Evolutionary conservation across 2,888 invertebrate species (phyloP), one percentile per base, ranked within the genome.

Genomic region (Drosophila tanythrix): DNA sequence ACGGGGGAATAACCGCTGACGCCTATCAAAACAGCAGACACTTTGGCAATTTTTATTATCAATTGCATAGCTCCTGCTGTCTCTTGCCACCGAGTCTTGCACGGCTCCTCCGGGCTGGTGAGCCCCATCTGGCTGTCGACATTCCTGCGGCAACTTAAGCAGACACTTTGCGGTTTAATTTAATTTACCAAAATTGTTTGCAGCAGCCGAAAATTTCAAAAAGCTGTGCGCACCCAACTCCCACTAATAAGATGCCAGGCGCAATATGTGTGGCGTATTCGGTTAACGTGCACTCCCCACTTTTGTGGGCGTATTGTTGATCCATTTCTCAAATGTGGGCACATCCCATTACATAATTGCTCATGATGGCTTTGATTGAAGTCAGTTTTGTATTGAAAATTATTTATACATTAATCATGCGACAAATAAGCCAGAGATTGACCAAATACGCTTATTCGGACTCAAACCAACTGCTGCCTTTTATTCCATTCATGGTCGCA

Each of bases 141-240:
- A 86, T 86, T 83, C 79, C 70, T 82, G 78, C 50, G 83, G 87
- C 74, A 76, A 77, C 81, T 79, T 81, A 81, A 80, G 86, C 84
- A 81, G 79, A 81, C 83, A 89, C 79, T 90, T 86, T 89, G 89
- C 68, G 90, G 90, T 87, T 83, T 85, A 83, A 90, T 89, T 90
- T 88, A 82, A 83, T 89, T 89, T 85, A 66, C 70, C 78, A 70
- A 79, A 71, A 88, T 75, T 81, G 75, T 59, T 73, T 53, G 74
- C 64, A 65, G 40, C 63, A 65, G n/a, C 55, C 27, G 1, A 50
- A 33, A 59, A 70, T 69, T 67, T 77, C 66, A 35, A n/a, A n/a
- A 53, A 29, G 53, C 65, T 65, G 57, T 52, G 63, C 58, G 36
- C 62, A 40, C 38, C 38, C 38, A 51, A 43, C 57, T 29, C 48